Base-by-base conservation (phyloP, 2,113 vertebrate genomes). In the Bettongia penicillata region DNA sequence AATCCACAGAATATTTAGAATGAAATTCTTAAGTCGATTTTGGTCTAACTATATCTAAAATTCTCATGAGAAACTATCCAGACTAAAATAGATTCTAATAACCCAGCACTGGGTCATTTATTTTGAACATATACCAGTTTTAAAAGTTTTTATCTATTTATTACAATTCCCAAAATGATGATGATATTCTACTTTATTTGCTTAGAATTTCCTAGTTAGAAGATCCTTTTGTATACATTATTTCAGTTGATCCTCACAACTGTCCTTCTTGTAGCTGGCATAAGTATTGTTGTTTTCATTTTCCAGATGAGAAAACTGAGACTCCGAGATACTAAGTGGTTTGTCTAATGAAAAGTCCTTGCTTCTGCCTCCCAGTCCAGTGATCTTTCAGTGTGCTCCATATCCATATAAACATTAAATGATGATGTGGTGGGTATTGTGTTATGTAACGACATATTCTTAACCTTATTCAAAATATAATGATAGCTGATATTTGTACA, bases 51-150 rank as follows among this genome's bases (percentile, higher is more conserved):
- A 61, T 89, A 97, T 96, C 97, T 95, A 94, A 95, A 95, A 95
- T 97, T 94, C 89, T 55, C 96, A 94, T 93, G 93, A 97, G 93
- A 97, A 95, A 96, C 93, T 93, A 91, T 90, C 3, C 3, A 77
- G 77, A 97, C 53, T 92, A 96, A 93, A 51, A 91, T 0, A 84
- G 91, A 52, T 96, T 95, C 95, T 94, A 95, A 95, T 95, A 94
- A 97, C 94, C 93, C 91, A 92, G 91, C 97, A 16, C 95, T 93
- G 95, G 97, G 97, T 95, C 97, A 92, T 96, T 96, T 24, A 0
- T 96, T 92, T 90, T 0, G 24, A 93, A 97, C 94, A 91, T 95
- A 96, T 97, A 96, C 96, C 96, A 97, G 91, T 96, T 94, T 97
- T 97, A 96, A 97, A 97, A 96, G 57, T 94, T 94, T 97, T 93